Percentiles rank a stretch among this genome's conserved stretches.
These are phyloP conservation scores for Ceyx cyanopectus DNA, from an alignment of 2,113 vertebrate genomes.

Conservation along the genomic window DNA sequence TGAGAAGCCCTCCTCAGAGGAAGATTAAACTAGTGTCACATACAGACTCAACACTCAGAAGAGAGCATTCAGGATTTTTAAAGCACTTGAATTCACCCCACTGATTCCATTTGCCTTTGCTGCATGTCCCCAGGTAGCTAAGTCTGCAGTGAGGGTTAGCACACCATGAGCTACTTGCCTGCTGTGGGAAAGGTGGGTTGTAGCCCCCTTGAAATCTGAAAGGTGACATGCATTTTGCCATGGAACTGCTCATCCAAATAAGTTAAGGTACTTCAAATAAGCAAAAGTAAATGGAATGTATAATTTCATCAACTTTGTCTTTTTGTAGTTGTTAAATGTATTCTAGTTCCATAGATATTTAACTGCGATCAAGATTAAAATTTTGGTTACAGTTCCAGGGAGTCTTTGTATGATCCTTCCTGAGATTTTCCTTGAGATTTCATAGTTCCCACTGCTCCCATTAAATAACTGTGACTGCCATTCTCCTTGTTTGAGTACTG, in stretches of 20 bases:
- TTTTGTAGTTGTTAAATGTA: not conserved
- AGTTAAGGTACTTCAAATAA: not conserved
- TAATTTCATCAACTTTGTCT: not conserved
- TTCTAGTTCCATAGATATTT: not conserved
- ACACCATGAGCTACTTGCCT: too few relatives aligned
- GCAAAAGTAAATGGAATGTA: not conserved
- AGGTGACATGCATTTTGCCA: not conserved
- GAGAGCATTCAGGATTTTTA: not conserved
- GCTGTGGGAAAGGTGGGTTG: not conserved
- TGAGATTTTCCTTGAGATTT: too few relatives aligned
- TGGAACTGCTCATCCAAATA: not conserved
- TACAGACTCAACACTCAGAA: not conserved
- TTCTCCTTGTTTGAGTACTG: too few relatives aligned
- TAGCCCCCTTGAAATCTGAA: not conserved
- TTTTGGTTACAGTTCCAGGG: not conserved
- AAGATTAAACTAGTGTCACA: not conserved
- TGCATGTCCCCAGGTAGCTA: not conserved
- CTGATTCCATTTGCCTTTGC: not conserved
- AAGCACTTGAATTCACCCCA: not conserved
- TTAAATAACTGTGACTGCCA: too few relatives aligned
- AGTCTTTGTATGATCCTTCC: too few relatives aligned
- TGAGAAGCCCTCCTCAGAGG: not conserved
- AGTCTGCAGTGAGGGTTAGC: not conserved
- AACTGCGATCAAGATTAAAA: not conserved
- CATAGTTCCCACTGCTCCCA: too few relatives aligned